A percentile compares a stretch with the other conserved stretches of the same genome.
These are phyloP conservation scores for Anarsia innoxiella DNA, from an alignment of 2,888 invertebrate species.

Conservation along the genomic window DNA sequence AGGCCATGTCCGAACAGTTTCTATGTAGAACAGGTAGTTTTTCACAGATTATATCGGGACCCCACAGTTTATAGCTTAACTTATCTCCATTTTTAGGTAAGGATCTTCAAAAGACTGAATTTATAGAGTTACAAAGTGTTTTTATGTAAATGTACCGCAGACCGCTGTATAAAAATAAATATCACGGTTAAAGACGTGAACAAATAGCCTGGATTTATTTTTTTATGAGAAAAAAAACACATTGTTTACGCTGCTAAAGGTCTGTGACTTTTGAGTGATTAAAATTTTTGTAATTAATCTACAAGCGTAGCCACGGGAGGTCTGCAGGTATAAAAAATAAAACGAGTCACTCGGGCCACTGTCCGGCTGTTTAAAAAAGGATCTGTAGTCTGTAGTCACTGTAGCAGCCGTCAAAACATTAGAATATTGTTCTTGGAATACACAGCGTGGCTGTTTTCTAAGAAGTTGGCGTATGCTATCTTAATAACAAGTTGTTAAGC, in stretches of 20 bases:
- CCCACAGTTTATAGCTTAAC: conserved; percentile 14
- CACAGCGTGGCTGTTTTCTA: conserved; percentile 30
- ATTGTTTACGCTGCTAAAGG: conserved; percentile 6
- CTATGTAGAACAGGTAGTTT: conserved; percentile 49
- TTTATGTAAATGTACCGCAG: conserved; percentile 4
- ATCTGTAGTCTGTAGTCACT: conserved; percentile 17
- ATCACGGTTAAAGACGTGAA: too few species aligned
- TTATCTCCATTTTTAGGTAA: conserved; percentile 11
- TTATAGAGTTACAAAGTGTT: conserved; percentile 7
- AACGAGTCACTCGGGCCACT: conserved; percentile 10
- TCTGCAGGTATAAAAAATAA: conserved; percentile 9
- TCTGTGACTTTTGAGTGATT: conserved; percentile 9
- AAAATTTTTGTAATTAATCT: conserved; percentile 15
- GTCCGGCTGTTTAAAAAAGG: conserved; percentile 16
- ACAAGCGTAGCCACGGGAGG: conserved; percentile 12
- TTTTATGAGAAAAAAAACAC: too few species aligned
- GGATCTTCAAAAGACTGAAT: conserved; percentile 9
- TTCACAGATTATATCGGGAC: conserved; percentile 47
- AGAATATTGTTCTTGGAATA: conserved; percentile 36
- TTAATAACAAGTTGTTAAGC: conserved; percentile 33
- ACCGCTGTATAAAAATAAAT: conserved; percentile 3
- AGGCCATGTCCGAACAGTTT: conserved; percentile 40
- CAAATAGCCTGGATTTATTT: too few species aligned
- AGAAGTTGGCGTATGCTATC: conserved; percentile 28
- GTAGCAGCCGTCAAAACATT: conserved; percentile 34